Evolutionary conservation across 2,888 invertebrate genomes (phyloP), one percentile per base, ranked within the genome.

Genomic region (Cartodere bifasciata): DNA sequence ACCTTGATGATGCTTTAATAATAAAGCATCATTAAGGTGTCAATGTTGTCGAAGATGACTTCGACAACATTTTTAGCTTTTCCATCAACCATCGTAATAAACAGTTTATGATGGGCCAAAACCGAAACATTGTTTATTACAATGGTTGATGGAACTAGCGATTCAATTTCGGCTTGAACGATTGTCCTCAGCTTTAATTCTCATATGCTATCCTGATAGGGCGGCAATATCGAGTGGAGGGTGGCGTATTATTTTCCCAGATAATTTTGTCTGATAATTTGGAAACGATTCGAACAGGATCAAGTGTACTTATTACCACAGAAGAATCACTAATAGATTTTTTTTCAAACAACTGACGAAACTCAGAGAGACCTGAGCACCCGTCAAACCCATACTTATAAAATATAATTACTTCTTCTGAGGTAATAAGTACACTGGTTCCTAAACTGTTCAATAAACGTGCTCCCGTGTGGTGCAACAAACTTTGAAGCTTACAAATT

Each of bases 241-340:
- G 46, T 17, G 45, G 44, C n/a, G 35, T 35, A 15, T 44, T 42
- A 29, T 48, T 48, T 28, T 46, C 31, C 42, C 43, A 46, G 30
- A 46, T 30, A n/a, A n/a, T n/a, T n/a, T n/a, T n/a, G n/a, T n/a
- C n/a, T n/a, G n/a, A n/a, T n/a, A n/a, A n/a, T n/a, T n/a, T n/a
- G n/a, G n/a, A n/a, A n/a, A n/a, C n/a, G n/a, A n/a, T n/a, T n/a
- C n/a, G n/a, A n/a, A n/a, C n/a, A n/a, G n/a, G n/a, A n/a, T n/a
- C n/a, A n/a, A n/a, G n/a, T n/a, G n/a, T n/a, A n/a, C n/a, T n/a
- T n/a, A n/a, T n/a, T n/a, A n/a, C n/a, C n/a, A n/a, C n/a, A n/a
- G n/a, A n/a, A n/a, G n/a, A n/a, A n/a, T n/a, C n/a, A n/a, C n/a
- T n/a, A n/a, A n/a, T n/a, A n/a, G n/a, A n/a, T n/a, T n/a, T n/a